Evolutionary conservation across 2,113 vertebrate species (phyloP).

Genomic region (Lampris incognitus): DNA sequence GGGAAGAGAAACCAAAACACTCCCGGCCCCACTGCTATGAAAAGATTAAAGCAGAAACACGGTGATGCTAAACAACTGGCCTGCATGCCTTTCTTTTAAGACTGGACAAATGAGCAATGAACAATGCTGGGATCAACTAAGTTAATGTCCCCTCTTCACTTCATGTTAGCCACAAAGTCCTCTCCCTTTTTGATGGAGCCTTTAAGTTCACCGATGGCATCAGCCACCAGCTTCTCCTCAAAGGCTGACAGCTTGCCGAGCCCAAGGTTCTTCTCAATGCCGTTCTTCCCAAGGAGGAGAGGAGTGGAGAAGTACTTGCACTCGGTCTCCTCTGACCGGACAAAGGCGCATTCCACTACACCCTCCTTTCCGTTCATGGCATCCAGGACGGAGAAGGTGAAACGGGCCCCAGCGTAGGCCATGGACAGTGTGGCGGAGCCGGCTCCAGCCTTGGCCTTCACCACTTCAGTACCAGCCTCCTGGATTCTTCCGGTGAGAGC

Average conservation of each 20-base stretch:
- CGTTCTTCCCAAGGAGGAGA: slow-evolving; percentile 93
- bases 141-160: slow-evolving; percentile 77
- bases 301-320: slow-evolving; percentile 97
- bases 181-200: slow-evolving; percentile 98
- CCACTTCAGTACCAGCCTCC: slow-evolving; percentile 97
- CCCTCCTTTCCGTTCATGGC: slow-evolving; percentile 97
- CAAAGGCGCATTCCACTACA: slow-evolving; percentile 92
- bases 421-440: slow-evolving; percentile 98
- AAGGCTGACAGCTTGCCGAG: slow-evolving; percentile 91
- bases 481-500: slow-evolving; percentile 90
- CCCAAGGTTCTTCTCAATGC: slow-evolving; percentile 97
- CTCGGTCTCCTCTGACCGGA: slow-evolving; percentile 92
- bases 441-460: slow-evolving; percentile 96
- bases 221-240: slow-evolving; percentile 93
- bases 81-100: slow-evolving; percentile 55
- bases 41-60: slow-evolving; percentile 59
- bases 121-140: slow-evolving; percentile 12
- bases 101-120: slow-evolving; percentile 61
- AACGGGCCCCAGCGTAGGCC: slow-evolving; percentile 96
- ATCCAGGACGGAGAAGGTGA: slow-evolving; percentile 94
- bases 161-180: slow-evolving; percentile 92
- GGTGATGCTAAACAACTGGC: slow-evolving; percentile 38
- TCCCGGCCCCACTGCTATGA: slow-evolving; percentile 23
- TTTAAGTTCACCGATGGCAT: slow-evolving; percentile 90
- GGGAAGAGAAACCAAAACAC: slow-evolving; percentile 1